These are phyloP conservation scores for Lepilemur ruficaudatus DNA, from an alignment of 2,797 vertebrate species.

Conservation along the genomic window DNA sequence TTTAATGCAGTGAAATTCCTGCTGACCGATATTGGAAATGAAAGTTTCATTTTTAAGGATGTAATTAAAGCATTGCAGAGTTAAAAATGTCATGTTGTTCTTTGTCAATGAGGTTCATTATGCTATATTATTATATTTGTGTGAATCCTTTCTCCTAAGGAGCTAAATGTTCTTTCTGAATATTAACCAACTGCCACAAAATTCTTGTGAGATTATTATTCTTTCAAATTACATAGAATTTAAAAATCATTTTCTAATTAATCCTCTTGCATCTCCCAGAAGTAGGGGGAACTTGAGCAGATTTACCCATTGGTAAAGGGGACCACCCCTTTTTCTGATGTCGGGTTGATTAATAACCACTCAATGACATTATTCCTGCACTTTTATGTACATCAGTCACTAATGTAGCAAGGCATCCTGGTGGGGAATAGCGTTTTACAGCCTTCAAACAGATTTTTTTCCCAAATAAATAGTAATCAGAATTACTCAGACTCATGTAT, in stretches of 20 bases:
- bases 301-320: not conserved
- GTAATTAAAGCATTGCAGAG: constrained; percentile 46
- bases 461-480: not conserved
- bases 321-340: not conserved
- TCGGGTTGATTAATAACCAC: not conserved
- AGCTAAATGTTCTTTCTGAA: constrained; percentile 47
- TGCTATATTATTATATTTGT: constrained; percentile 54
- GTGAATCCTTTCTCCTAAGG: constrained; percentile 44
- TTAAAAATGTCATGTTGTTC: constrained; percentile 60
- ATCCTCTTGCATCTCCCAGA: not conserved
- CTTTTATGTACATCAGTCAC: not conserved
- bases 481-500: not conserved
- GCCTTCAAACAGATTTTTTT: not conserved
- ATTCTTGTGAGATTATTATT: constrained; percentile 42
- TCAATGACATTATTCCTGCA: not conserved
- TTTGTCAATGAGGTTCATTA: constrained; percentile 50
- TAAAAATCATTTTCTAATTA: constrained; percentile 42
- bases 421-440: not conserved
- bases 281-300: not conserved
- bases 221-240: constrained; percentile 46
- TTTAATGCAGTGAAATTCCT: constrained; percentile 51
- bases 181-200: constrained; percentile 50
- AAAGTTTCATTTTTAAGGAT: constrained; percentile 41
- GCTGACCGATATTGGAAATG: constrained; percentile 12
- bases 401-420: not conserved